Conservation (phyloP, 2,888 invertebrate species). For the Eubasilissa splendida region DNA sequence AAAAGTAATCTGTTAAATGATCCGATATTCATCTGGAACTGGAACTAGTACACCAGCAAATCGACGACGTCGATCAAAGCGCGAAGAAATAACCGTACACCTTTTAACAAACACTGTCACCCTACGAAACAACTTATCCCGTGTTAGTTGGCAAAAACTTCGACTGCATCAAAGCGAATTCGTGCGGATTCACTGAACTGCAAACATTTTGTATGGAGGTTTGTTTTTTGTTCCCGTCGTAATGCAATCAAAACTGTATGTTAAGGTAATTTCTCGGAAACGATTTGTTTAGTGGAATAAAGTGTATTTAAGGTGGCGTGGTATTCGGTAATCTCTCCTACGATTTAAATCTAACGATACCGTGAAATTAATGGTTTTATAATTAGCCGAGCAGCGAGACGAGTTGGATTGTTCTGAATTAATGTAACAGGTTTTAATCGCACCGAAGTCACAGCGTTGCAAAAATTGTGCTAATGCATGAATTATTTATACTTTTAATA, state of each 20-base stretch:
- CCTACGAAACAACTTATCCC: conserved; percentile 32
- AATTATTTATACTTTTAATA: conserved; percentile 28
- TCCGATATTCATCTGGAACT: no score
- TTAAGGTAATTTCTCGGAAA: conserved; percentile 39
- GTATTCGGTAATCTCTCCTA: conserved; percentile 40
- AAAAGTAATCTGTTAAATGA: no score
- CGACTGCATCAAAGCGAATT: conserved; percentile 42
- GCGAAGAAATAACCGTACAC: no score
- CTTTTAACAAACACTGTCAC: not conserved
- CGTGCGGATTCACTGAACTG: conserved; percentile 53
- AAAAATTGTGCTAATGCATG: conserved; percentile 22
- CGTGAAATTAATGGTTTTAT: conserved; percentile 43
- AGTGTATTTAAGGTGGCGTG: conserved; percentile 22
- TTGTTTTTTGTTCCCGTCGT: conserved; percentile 30
- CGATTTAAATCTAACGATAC: conserved; percentile 35
- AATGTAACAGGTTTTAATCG: conserved; percentile 31
- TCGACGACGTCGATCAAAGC: no score
- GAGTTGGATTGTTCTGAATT: conserved; percentile 30
- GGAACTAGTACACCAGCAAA: no score
- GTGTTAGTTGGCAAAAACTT: conserved; percentile 38
- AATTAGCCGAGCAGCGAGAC: conserved; percentile 41
- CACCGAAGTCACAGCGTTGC: conserved; percentile 16
- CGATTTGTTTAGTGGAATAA: conserved; percentile 27
- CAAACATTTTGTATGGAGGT: conserved; percentile 40
- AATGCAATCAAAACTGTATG: conserved; percentile 45